Conservation (phyloP, 2,113 vertebrate species). For the Saguinus imperator region DNA sequence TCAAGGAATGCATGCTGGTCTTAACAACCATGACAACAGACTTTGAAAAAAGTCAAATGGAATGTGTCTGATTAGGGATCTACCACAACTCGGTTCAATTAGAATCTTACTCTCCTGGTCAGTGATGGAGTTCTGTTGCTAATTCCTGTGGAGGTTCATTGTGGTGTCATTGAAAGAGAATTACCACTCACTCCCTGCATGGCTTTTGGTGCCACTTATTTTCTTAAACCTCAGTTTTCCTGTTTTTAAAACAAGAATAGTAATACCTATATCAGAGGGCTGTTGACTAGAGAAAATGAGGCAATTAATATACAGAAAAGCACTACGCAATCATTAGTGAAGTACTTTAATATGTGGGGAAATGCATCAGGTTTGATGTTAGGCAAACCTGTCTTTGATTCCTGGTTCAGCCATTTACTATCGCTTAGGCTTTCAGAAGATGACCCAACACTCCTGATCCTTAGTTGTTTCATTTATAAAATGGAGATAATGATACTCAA, state of each 20-base stretch:
- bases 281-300: neutral
- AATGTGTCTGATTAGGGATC: constrained; percentile 72
- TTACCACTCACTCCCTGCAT: neutral
- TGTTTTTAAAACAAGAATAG: constrained; percentile 7
- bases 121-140: neutral
- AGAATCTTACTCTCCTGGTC: constrained; percentile 5
- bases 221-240: constrained; percentile 24
- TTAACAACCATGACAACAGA: constrained; percentile 75
- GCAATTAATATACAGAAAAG: neutral
- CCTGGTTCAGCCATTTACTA: neutral
- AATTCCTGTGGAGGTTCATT: neutral
- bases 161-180: neutral
- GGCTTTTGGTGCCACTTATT: neutral
- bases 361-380: neutral
- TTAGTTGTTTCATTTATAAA: constrained; percentile 1
- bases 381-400: neutral
- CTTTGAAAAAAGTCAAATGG: constrained; percentile 66
- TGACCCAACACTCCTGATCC: neutral
- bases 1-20: constrained; percentile 72
- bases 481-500: neutral
- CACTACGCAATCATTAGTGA: neutral
- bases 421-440: neutral
- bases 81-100: constrained; percentile 42
- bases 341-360: neutral
- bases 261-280: neutral